Conservation (phyloP, 2,113 vertebrate genomes). For the Coptodon bakossiorum region DNA sequence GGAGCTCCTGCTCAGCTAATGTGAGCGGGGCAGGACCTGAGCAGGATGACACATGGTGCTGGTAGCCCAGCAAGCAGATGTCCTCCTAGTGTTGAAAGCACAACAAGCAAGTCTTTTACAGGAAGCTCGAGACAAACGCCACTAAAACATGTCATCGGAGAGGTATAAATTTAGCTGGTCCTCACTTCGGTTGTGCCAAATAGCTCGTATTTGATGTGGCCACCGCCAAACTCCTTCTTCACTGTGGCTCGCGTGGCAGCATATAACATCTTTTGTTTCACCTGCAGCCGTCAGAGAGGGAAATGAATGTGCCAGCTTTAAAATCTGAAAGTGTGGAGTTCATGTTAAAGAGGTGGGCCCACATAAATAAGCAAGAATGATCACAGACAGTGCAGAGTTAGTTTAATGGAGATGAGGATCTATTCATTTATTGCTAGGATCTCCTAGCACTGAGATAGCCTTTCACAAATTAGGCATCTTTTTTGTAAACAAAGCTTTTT, state of each 20-base stretch:
- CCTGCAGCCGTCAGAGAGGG: conserved; percentile 63
- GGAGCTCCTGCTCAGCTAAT: conserved; percentile 89
- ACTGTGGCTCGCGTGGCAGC: conserved; percentile 93
- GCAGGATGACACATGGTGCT: conserved; percentile 83
- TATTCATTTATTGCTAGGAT: background rate
- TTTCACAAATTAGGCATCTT: background rate
- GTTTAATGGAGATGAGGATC: background rate
- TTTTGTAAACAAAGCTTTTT: background rate
- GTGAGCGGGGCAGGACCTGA: conserved; percentile 88
- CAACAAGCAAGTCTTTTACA: background rate
- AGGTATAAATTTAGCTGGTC: background rate
- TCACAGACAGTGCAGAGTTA: background rate
- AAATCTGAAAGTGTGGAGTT: background rate
- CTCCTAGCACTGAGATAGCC: background rate
- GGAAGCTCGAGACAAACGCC: background rate
- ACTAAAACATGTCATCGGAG: background rate
- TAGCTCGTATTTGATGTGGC: conserved; percentile 93
- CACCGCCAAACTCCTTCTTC: conserved; percentile 97
- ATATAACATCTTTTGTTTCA: conserved; percentile 97
- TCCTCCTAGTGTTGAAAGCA: conserved; percentile 78
- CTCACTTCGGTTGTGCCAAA: conserved; percentile 92
- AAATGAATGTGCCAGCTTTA: background rate
- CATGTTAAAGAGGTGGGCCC: background rate
- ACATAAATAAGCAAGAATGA: background rate
- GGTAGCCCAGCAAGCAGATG: conserved; percentile 87